phyloP scores from a whole-genome alignment of 2,797 vertebrate species.

The Scleropages formosus region DNA sequence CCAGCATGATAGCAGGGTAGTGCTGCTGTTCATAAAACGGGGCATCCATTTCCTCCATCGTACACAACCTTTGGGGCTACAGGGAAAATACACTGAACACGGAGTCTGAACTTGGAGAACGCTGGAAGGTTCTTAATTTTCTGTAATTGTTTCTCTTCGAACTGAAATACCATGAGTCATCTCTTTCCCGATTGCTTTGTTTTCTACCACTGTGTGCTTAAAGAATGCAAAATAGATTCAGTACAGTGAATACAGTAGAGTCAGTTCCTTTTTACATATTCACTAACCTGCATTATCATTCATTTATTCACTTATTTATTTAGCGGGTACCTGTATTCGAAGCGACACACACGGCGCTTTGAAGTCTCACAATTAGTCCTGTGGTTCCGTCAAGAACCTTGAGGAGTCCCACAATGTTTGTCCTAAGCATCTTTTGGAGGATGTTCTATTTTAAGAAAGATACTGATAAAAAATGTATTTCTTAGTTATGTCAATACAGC shows the following conservation, averaged over 20 bases:
- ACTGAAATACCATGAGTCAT: background rate
- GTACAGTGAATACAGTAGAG: background rate
- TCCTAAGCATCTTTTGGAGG: background rate
- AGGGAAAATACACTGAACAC: background rate
- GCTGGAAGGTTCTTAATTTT: constrained; percentile 15
- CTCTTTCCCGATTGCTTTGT: background rate
- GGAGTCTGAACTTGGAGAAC: constrained; percentile 3
- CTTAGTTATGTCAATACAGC: background rate
- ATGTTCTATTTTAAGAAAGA: background rate
- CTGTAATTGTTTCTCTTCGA: background rate
- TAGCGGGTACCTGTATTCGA: background rate
- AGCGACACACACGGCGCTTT: background rate
- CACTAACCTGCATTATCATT: background rate
- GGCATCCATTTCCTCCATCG: background rate
- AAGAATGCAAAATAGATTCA: background rate
- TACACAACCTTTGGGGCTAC: constrained; percentile 6
- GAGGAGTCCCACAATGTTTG: background rate
- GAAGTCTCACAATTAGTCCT: constrained; percentile 7
- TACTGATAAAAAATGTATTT: background rate
- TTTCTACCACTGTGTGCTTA: background rate
- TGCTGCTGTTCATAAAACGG: constrained; percentile 19
- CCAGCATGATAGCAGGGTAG: background rate
- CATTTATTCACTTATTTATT: constrained; percentile 17
- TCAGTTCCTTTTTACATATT: background rate
- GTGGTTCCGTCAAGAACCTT: background rate